phyloP scores from a whole-genome alignment of 2,113 vertebrate species.

The Nanorana parkeri region DNA sequence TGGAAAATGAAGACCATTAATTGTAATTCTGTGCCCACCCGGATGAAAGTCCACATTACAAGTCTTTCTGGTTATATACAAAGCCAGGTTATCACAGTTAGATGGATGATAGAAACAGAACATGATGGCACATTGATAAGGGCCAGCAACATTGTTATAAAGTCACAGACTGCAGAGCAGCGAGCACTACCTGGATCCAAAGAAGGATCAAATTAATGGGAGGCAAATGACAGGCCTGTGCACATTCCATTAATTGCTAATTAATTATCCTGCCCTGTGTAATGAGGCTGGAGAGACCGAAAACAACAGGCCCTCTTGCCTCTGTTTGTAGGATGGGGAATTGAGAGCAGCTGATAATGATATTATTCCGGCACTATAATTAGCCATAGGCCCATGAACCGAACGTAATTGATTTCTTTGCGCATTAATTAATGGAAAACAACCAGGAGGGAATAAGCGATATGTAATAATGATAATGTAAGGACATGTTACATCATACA shows the following conservation, averaged over 20 bases:
- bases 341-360: slow-evolving; percentile 47
- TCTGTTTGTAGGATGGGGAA: slow-evolving; percentile 42
- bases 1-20: too few species aligned
- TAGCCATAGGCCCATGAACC: slow-evolving; percentile 9
- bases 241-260: slow-evolving; percentile 46
- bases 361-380: slow-evolving; percentile 39
- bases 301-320: slow-evolving; percentile 9
- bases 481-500: not conserved
- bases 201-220: too few species aligned
- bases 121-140: too few species aligned
- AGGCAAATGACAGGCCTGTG: slow-evolving; percentile 32
- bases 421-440: slow-evolving; percentile 65
- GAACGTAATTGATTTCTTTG: slow-evolving; percentile 71
- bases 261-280: slow-evolving; percentile 33
- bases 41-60: too few species aligned
- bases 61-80: too few species aligned
- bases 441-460: slow-evolving; percentile 54
- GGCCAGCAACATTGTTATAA: too few species aligned
- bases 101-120: too few species aligned
- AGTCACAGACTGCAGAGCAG: too few species aligned
- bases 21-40: too few species aligned
- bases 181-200: too few species aligned
- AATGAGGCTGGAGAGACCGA: slow-evolving; percentile 46
- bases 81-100: too few species aligned
- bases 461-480: slow-evolving; percentile 25